phyloP scores from a whole-genome alignment of 2,113 vertebrate genomes.

The Thalassarche chlororhynchos region DNA sequence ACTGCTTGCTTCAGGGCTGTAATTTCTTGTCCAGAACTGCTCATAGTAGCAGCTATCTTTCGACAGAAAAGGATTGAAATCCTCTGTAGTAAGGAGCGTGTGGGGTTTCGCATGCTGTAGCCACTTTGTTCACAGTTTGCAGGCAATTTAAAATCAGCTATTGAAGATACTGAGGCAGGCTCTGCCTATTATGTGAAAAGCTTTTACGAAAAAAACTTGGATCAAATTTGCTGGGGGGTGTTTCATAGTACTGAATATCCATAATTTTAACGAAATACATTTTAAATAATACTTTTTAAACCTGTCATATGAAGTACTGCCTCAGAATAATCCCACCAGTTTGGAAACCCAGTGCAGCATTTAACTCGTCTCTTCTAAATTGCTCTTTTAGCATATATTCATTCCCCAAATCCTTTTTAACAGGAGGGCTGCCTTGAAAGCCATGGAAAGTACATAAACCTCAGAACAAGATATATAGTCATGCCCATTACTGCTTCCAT shows the following conservation, averaged over 20 bases:
- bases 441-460: background rate
- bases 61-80: background rate
- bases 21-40: background rate
- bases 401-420: background rate
- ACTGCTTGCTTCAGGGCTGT: background rate
- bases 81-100: background rate
- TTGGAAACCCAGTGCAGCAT: background rate
- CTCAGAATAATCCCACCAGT: background rate
- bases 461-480: background rate
- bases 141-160: conserved; percentile 1
- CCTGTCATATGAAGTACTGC: background rate
- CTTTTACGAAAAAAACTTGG: background rate
- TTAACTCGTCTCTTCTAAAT: background rate
- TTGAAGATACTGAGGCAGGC: background rate
- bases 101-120: background rate
- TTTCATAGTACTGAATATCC: background rate
- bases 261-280: background rate
- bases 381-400: background rate
- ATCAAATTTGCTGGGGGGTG: background rate
- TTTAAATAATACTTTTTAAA: background rate
- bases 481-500: background rate
- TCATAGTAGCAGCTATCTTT: background rate
- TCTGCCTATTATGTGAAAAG: background rate
- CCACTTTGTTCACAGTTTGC: conserved; percentile 17
- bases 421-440: background rate